Base-by-base conservation (phyloP, 37 sponge, comb jelly and placozoan species). In the Aphrocallistes beatrix region DNA sequence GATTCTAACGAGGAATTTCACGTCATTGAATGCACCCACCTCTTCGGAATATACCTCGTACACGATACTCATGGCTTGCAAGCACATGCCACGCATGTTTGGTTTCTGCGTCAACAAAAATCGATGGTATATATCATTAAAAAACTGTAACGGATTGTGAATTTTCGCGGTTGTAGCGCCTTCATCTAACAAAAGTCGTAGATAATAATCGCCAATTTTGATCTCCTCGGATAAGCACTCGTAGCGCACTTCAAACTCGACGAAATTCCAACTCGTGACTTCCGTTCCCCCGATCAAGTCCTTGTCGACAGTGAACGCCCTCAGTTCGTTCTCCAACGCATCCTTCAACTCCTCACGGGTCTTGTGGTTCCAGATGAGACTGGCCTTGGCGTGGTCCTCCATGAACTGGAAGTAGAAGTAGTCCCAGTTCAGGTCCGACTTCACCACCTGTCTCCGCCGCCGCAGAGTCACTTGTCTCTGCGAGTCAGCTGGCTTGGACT, bases 11-110 rank as follows among this genome's bases (percentile, higher is more conserved):
- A 99, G 85, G 87, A 90, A 94, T 37, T 84, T 82, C 1, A 97
- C 94, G 89, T 99, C 99, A 81, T 99, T 96, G 87, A 99, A 99
- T 0, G 94, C 85, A 39, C 99, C 99, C 51, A 99, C 96, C 85
- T 99, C 94, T 51, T 99, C 94, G 39, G 88, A 90, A 69, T 91
- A 99, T 39, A 90, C 85, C 0, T 93, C 94, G 42, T 99, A 99
- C 82, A 99, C 99, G 23, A 99, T 96, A 51, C 94, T 91, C 99
- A 99, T 99, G 3, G 99, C 99, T 88, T 99, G 99, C 3, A 99
- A 93, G 83, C 99, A 99, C 96, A 99, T 96, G 51, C 92, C 90
- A 82, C 94, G 94, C 99, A 99, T 99, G 81, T 86, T 85, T 9
- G 97, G 87, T 51, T 96, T 99, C 1, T 97, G 94, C 3, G 99